phyloP scores from a whole-genome alignment of 2,797 vertebrate genomes.

The Melanotaenia maccullochi region DNA sequence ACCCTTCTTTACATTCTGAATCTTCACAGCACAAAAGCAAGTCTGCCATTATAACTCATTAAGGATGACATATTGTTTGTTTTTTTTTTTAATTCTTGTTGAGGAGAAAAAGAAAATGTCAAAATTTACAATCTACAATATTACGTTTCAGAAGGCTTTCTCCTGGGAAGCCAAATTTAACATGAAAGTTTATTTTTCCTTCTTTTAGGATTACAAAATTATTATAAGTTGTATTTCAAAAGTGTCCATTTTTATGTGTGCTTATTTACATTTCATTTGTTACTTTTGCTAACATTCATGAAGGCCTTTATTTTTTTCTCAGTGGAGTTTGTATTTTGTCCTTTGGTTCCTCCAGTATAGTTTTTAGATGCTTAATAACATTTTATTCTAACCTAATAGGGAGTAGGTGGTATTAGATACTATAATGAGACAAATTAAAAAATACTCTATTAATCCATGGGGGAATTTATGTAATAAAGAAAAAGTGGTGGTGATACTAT shows the following conservation, averaged over 20 bases:
- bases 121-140: constrained; percentile 31
- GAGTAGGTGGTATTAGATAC: not conserved
- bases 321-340: not conserved
- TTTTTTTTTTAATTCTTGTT: constrained; percentile 44
- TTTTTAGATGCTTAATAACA: not conserved
- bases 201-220: constrained; percentile 31
- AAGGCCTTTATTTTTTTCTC: constrained; percentile 2
- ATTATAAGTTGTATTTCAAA: constrained; percentile 11
- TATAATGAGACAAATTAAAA: too few species aligned
- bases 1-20: constrained; percentile 25
- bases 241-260: constrained; percentile 1
- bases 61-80: constrained; percentile 21
- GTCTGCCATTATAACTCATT: constrained; percentile 65
- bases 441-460: too few species aligned
- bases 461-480: too few species aligned
- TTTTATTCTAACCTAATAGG: not conserved
- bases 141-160: constrained; percentile 15
- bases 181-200: constrained; percentile 31
- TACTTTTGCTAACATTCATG: not conserved
- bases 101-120: constrained; percentile 50
- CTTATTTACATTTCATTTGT: constrained; percentile 7
- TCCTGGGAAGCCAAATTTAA: constrained; percentile 22
- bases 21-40: constrained; percentile 21
- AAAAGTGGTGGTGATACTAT: too few species aligned
- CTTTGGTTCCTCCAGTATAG: not conserved